phyloP scores from a whole-genome alignment of 2,113 vertebrate species.

The Haplochromis vanheusdeni region DNA sequence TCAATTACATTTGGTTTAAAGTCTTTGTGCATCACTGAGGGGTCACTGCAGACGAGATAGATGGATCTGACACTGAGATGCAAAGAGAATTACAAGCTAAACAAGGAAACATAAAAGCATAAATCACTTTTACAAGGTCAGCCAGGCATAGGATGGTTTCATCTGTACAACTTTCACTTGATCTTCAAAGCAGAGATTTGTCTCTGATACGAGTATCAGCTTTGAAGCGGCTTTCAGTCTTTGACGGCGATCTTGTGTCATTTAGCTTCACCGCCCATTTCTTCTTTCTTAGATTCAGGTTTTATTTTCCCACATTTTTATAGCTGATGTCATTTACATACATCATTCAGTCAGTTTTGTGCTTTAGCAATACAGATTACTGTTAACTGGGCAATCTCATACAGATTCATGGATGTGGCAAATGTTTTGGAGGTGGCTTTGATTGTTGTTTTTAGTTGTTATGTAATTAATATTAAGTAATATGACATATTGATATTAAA shows the following conservation, averaged over 20 bases:
- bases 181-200: background rate
- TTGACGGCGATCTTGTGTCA: background rate
- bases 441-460: background rate
- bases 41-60: background rate
- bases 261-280: background rate
- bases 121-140: background rate
- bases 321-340: background rate
- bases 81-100: background rate
- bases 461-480: background rate
- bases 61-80: background rate
- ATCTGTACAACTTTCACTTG: background rate
- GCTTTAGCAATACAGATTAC: background rate
- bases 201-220: background rate
- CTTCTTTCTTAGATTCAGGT: background rate
- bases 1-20: background rate
- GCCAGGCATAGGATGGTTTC: background rate
- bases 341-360: background rate
- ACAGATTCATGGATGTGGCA: background rate
- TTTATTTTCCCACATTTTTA: background rate
- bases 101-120: background rate
- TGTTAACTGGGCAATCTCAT: accelerated
- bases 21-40: background rate
- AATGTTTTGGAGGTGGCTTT: background rate
- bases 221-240: background rate
- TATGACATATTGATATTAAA: background rate